Evolutionary conservation across 1,140 invertebrate species (phyloP), one percentile per base, ranked within the genome.

Genomic region (Branchinecta lynchi): DNA sequence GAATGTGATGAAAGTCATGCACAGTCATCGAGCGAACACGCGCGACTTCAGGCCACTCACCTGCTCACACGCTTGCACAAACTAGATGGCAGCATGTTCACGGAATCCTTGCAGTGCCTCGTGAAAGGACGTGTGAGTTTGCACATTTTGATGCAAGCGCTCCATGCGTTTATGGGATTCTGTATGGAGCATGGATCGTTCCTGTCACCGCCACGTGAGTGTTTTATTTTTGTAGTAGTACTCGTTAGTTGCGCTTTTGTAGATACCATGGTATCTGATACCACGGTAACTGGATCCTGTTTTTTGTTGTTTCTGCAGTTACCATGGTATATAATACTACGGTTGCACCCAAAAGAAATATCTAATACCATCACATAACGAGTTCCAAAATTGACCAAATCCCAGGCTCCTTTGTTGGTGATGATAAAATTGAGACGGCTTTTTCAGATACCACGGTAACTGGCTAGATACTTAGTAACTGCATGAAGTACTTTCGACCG

Each of bases 141-240:
- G 51, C 12, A 60, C 51, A 60, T 60, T 15, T 6, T 60, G 17
- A 60, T 60, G 51, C 12, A 60, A 6, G 12, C 51, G 0, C 88
- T 98, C 66, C 96, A 99, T 78, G 85, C 93, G 7, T 93, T 96
- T 75, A 84, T 96, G 51, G 93, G 92, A 17, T 98, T 94, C 78
- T 99, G 96, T 79, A 84, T 91, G 66, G 94, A 97, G 79, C 89
- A 91, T 43, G 85, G 85, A 71, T 85, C 86, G 6, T 80, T 92
- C 72, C 78, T 93, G 5, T 93, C 90, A 17, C 90, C 90, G 21
- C 79, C 90, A 76, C 90, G 90, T 92, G 82, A 87, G 88, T 66
- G 15, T n/a, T 44, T 10, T 66, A 44, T 65, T 44, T n/a, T n/a
- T 3, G n/a, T 68, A 7, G 65, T 67, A 46, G 32, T 72, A 67